phyloP scores from a whole-genome alignment of 2,797 vertebrate genomes.

The Arctocebus calabarensis region DNA sequence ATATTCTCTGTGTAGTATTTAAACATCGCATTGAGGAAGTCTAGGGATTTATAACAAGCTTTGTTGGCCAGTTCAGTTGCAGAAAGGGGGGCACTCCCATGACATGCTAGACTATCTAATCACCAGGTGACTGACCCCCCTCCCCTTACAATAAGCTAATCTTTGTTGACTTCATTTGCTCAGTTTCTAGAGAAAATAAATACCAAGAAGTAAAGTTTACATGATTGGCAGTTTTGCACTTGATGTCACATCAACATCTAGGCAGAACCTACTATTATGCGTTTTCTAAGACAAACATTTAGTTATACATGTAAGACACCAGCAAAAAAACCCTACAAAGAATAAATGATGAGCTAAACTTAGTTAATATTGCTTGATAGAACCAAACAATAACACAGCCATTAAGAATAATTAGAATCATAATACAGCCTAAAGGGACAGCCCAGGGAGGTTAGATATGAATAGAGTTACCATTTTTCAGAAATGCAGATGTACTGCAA shows the following conservation, averaged over 20 bases:
- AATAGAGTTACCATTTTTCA: background rate
- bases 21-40: background rate
- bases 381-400: conserved; percentile 18
- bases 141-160: background rate
- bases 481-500: background rate
- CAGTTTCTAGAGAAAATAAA: background rate
- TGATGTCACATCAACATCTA: background rate
- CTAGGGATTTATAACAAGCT: background rate
- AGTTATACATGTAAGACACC: background rate
- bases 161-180: background rate
- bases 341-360: conserved; percentile 7
- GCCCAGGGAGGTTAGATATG: background rate
- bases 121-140: background rate
- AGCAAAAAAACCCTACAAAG: conserved; percentile 23
- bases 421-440: conserved; percentile 24
- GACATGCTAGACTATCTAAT: background rate
- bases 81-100: background rate
- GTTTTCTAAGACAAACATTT: conserved; percentile 18
- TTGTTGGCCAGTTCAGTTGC: background rate
- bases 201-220: background rate
- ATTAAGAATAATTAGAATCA: conserved; percentile 56
- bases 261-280: background rate
- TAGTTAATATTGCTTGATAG: conserved; percentile 36
- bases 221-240: background rate
- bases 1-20: background rate